phyloP scores from a whole-genome alignment of 1,140 invertebrate species.

The Amphibalanus amphitrite region DNA sequence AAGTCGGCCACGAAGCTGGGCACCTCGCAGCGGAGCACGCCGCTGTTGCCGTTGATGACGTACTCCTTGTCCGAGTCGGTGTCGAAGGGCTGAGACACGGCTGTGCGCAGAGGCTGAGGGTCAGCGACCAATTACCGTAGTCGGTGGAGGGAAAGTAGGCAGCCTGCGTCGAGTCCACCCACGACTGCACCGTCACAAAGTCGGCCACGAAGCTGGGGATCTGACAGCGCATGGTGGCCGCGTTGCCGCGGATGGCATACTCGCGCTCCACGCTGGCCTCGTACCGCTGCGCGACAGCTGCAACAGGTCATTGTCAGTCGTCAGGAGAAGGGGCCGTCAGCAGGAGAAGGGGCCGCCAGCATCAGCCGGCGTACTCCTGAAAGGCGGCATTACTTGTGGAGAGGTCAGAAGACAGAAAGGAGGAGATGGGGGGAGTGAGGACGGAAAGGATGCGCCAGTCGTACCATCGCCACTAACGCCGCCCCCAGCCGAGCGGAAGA shows the following conservation, averaged over 20 bases:
- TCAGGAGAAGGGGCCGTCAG: not conserved
- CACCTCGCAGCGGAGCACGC: too few relatives aligned
- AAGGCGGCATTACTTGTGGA: not conserved
- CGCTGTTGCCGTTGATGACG: too few relatives aligned
- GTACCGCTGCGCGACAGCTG: conserved; percentile 68
- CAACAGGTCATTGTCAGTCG: conserved; percentile 10
- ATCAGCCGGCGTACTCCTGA: too few relatives aligned
- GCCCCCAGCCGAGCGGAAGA: not conserved
- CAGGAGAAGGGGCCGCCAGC: not conserved
- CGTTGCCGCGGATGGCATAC: conserved; percentile 80
- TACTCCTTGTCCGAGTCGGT: too few relatives aligned
- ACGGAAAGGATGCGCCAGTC: not conserved
- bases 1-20: conserved; percentile 87
- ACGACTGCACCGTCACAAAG: conserved; percentile 73
- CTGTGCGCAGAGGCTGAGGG: too few relatives aligned
- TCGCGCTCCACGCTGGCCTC: conserved; percentile 47
- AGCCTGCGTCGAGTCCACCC: conserved; percentile 58
- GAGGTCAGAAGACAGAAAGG: not conserved
- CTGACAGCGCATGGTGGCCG: conserved; percentile 79
- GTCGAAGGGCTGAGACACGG: too few relatives aligned
- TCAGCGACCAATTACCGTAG: conserved; percentile 15
- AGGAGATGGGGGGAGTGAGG: not conserved
- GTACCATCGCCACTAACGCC: not conserved
- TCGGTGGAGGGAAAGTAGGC: conserved; percentile 32
- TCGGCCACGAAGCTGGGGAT: conserved; percentile 86